These are phyloP conservation scores for Chaitophorus viminalis DNA, from an alignment of 2,888 invertebrate species.

Conservation along the genomic window DNA sequence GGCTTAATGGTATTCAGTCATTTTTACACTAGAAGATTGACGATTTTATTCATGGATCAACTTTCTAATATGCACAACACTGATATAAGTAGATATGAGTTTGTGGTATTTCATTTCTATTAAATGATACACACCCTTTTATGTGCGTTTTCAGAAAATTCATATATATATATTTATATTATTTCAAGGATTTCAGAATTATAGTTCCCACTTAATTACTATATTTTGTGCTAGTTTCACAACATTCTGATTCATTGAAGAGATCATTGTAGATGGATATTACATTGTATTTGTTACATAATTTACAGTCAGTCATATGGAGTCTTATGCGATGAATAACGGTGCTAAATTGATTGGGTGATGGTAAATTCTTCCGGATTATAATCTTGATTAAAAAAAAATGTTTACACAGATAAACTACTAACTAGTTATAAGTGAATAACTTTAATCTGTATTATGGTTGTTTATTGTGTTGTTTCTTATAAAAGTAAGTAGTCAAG, in stretches of 20 bases:
- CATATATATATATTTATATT: background rate
- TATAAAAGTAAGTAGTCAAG: too few relatives aligned
- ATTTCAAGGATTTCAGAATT: conserved; percentile 15
- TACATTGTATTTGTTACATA: too few relatives aligned
- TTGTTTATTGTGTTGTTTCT: too few relatives aligned
- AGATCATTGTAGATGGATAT: too few relatives aligned
- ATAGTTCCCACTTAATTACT: conserved; percentile 28
- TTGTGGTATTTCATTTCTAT: conserved; percentile 4
- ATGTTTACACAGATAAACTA: too few relatives aligned
- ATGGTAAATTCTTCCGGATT: too few relatives aligned
- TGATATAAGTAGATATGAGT: background rate
- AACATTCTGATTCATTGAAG: background rate
- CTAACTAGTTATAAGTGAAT: too few relatives aligned
- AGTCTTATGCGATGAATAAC: too few relatives aligned
- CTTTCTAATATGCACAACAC: background rate
- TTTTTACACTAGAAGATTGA: background rate
- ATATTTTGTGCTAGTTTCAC: background rate
- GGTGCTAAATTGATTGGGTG: too few relatives aligned
- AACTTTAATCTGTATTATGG: too few relatives aligned
- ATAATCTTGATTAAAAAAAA: too few relatives aligned
- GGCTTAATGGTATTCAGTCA: conserved; percentile 1
- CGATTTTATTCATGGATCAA: conserved; percentile 6
- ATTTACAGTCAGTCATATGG: too few relatives aligned
- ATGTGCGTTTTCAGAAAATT: background rate
- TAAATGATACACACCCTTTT: conserved; percentile 24